Evolutionary conservation across 1,140 invertebrate species (phyloP).

Genomic region (Teleogryllus occipitalis): DNA sequence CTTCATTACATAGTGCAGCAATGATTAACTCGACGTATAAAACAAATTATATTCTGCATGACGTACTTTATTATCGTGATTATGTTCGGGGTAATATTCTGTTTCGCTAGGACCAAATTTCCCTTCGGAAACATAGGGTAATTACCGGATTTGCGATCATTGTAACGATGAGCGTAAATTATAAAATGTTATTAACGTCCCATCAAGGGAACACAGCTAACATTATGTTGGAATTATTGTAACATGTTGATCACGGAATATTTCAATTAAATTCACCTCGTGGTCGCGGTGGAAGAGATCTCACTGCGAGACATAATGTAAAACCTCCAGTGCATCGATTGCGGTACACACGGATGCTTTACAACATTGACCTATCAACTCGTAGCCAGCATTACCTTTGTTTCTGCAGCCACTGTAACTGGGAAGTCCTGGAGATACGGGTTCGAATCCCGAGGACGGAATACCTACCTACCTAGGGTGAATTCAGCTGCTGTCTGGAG

Average conservation of each 20-base stretch:
- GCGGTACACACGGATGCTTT: no score
- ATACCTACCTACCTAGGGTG: no score
- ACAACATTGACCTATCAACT: no score
- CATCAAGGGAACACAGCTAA: background rate
- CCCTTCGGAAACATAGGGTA: background rate
- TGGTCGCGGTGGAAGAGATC: no score
- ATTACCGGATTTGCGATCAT: background rate
- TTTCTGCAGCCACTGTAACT: no score
- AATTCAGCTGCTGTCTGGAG: no score
- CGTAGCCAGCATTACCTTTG: no score
- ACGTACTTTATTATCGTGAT: background rate
- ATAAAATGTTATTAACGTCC: conserved; percentile 5
- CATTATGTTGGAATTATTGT: conserved; percentile 5
- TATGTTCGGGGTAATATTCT: background rate
- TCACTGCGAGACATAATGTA: no score
- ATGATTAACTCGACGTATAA: background rate
- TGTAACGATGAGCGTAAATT: background rate
- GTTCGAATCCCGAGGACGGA: no score
- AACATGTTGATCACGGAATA: background rate
- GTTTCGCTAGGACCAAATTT: background rate
- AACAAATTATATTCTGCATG: background rate
- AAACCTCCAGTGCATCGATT: no score
- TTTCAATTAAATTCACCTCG: background rate
- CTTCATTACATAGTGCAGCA: background rate
- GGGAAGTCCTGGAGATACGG: no score